Base-by-base conservation (phyloP, 1,140 invertebrate genomes). In the Propsilocerus akamusi region DNA sequence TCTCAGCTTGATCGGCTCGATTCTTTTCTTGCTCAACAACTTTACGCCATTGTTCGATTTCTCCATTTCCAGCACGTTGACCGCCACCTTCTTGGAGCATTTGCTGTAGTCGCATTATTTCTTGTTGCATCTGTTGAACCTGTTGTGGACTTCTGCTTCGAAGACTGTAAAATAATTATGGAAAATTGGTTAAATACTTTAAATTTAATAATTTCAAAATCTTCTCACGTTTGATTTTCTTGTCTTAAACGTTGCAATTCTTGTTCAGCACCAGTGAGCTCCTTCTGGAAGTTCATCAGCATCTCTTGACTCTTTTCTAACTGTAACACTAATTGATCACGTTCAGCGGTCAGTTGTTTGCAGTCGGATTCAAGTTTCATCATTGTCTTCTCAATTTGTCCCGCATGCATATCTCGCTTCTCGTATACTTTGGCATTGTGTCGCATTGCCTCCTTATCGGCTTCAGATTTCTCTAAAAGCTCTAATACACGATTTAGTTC, bases 301-400 rank as follows among this genome's bases (percentile, higher is more conserved):
- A 93, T 90, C 58, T 91, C 87, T 63, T 92, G 87, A 5, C 84
- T 88, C 65, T 93, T 92, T 63, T 93, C 87, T 57, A 93, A 60
- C 62, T 92, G 88, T 47, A 82, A 77, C 1, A 92, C 86, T 50
- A 92, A 64, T 63, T 92, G 86, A 61, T 92, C 87, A 11, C 87
- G 67, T 65, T 92, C 87, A 30, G 82, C 75, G 26, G 83, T 81
- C 56, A 92, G 58, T 62, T 91, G 85, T 58, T 87, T 89, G 52
- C 83, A 76, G 53, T 92, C 87, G 1, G 74, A 73, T 60, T 91
- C 87, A 52, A 88, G 70, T 61, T 89, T 88, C 47, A 83, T 77
- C 51, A 84, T 78, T 55, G 84, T 76, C 60, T 86, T 87, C 62
- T 89, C 84, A 49, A 86, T 75, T 48, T 85, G 83, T 49, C 87